Evolutionary conservation across 2,888 invertebrate genomes (phyloP).

Genomic region (Anoncus sp.): DNA sequence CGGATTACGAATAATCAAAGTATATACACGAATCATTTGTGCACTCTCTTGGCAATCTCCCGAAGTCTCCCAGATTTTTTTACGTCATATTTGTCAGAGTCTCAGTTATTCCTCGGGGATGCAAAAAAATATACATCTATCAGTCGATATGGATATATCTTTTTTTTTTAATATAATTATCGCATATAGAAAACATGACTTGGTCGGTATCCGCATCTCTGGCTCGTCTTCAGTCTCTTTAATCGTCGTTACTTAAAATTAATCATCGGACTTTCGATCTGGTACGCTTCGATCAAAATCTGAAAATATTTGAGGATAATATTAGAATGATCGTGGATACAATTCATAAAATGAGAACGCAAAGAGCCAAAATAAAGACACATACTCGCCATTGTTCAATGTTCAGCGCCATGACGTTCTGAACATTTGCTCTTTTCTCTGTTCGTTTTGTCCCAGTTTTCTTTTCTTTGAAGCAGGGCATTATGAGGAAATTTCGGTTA

Average conservation of each 20-base stretch:
- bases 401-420: slow-evolving; percentile 85
- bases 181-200: not conserved
- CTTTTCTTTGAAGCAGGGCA: slow-evolving; percentile 76
- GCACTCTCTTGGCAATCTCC: slow-evolving; percentile 67
- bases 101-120: slow-evolving; percentile 11
- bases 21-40: slow-evolving; percentile 48
- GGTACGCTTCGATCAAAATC: slow-evolving; percentile 71
- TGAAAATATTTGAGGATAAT: slow-evolving; percentile 73
- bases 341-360: not conserved
- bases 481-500: slow-evolving; percentile 70
- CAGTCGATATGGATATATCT: too few species aligned
- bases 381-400: slow-evolving; percentile 86
- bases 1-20: slow-evolving; percentile 41
- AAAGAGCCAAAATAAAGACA: slow-evolving; percentile 33
- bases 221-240: not conserved
- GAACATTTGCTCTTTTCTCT: slow-evolving; percentile 82
- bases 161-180: not conserved
- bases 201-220: not conserved
- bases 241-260: slow-evolving; percentile 61
- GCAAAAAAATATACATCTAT: not conserved
- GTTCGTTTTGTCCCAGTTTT: slow-evolving; percentile 69
- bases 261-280: slow-evolving; percentile 75
- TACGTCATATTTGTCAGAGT: slow-evolving; percentile 23
- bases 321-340: slow-evolving; percentile 52
- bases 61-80: slow-evolving; percentile 34